phyloP scores from a whole-genome alignment of 2,888 invertebrate genomes.

The Cinara cedri region DNA sequence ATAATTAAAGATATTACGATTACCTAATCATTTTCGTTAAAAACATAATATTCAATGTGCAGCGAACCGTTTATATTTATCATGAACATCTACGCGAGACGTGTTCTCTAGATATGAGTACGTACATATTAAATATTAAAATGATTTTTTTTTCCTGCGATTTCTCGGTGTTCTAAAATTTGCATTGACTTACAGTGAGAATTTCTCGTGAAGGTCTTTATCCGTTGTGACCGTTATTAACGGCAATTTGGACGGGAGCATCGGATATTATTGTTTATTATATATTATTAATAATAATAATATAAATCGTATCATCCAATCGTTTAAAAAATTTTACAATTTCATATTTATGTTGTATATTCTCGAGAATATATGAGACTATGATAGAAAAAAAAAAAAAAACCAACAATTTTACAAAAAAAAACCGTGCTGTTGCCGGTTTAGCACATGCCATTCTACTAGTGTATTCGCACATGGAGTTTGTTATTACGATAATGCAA shows the following conservation, averaged over 20 bases:
- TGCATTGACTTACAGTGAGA: slow-evolving; percentile 27
- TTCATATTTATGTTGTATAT: too few relatives aligned
- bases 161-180: not conserved
- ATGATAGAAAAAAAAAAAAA: not conserved
- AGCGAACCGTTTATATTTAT: too few relatives aligned
- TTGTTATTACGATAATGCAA: not conserved
- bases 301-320: too few relatives aligned
- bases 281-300: too few relatives aligned
- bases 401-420: not conserved
- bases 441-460: not conserved
- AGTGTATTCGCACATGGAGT: not conserved
- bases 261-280: not conserved
- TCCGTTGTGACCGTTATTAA: not conserved
- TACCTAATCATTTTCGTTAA: too few relatives aligned
- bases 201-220: not conserved
- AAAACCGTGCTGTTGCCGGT: not conserved
- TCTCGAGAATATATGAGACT: too few relatives aligned
- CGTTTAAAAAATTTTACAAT: too few relatives aligned
- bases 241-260: slow-evolving; percentile 1
- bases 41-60: too few relatives aligned
- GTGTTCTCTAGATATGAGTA: too few relatives aligned
- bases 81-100: too few relatives aligned
- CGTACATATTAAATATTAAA: too few relatives aligned
- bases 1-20: too few relatives aligned
- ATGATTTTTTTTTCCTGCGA: not conserved